Evolutionary conservation across 1,140 invertebrate genomes (phyloP), one percentile per base, ranked within the genome.

Genomic region (Pinna nobilis): DNA sequence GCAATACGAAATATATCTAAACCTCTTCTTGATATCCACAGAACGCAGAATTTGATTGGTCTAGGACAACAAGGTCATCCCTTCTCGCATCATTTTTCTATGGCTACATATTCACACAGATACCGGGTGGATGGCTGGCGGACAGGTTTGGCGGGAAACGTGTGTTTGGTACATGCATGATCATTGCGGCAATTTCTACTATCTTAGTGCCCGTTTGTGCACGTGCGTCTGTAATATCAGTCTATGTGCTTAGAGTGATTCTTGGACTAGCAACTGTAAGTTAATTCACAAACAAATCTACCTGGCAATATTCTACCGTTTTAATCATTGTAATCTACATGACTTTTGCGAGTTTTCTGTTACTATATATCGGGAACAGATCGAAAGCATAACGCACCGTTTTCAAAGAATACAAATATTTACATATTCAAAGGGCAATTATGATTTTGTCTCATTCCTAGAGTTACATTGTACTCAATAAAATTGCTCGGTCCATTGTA

Each of bases 81-180:
- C 91, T 97, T 30, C 87, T 97, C 20, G 94, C 95, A 80, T 95
- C 95, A 0, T 97, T 97, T 89, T 97, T 97, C 77, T 94, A 93
- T 89, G 93, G 93, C 0, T 93, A 94, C 82, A 90, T 92, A 91
- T 18, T 93, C 90, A 79, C 93, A 92, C 93, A 96, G 88, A 89
- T 97, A 50, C 95, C 95, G 0, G 94, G 94, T 11, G 86, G 86
- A 6, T 88, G 93, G 94, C 23, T 83, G 47, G 60, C 80, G 77
- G 93, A 94, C 77, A 94, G 76, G 32, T 88, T 82, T 76, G 88
- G 89, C 7, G 85, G 83, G 23, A 89, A 88, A 72, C 71, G 79
- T 15, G 83, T 88, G 0, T 70, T 88, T 28, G 71, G 77, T 2
- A 65, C 61, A 6, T 68, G 61, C 3, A 70, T 84, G 61, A 44